phyloP scores from a whole-genome alignment of 2,113 vertebrate genomes.

The Aramus guarauna region DNA sequence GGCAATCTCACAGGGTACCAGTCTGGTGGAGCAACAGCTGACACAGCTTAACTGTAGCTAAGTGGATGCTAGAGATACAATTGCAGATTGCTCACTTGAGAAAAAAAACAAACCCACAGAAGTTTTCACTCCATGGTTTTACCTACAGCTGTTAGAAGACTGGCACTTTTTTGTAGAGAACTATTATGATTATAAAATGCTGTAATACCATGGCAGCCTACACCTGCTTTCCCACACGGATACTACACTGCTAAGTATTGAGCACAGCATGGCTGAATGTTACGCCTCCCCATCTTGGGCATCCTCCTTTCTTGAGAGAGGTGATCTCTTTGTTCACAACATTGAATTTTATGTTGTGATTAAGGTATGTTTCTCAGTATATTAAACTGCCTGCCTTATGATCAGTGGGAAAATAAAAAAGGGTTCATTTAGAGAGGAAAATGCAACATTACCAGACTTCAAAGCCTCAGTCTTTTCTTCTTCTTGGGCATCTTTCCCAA shows the following conservation, averaged over 20 bases:
- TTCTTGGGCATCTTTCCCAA: constrained; percentile 92
- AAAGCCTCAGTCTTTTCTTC: constrained; percentile 92
- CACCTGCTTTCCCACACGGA: fast-evolving
- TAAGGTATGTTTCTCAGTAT: neutral
- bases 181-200: neutral
- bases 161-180: neutral
- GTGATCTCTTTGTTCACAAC: neutral
- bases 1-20: neutral
- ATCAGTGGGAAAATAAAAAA: neutral
- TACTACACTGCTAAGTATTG: fast-evolving
- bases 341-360: neutral
- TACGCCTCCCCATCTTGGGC: neutral
- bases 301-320: neutral
- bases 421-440: neutral
- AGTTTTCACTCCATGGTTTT: neutral
- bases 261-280: neutral
- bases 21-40: neutral
- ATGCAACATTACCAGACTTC: constrained; percentile 81
- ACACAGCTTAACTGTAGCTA: neutral
- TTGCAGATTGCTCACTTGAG: neutral
- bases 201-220: fast-evolving
- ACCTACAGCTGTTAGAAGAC: neutral
- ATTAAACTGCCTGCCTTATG: neutral
- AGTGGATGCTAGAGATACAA: neutral
- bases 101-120: neutral